Conservation (phyloP, 2,113 vertebrate species). For the Anoplopoma fimbria region DNA sequence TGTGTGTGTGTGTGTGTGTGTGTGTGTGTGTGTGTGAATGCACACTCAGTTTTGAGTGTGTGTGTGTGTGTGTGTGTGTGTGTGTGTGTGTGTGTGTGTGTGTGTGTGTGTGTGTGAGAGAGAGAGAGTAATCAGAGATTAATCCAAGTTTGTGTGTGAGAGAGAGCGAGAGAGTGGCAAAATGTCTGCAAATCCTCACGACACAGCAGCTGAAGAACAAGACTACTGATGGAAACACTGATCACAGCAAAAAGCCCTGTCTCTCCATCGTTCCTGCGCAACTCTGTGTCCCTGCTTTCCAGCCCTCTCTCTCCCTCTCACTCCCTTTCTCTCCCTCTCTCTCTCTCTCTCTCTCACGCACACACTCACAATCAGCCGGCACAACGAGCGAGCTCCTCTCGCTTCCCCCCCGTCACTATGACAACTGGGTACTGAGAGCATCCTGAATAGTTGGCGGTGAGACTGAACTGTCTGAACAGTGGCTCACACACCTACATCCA, state of each 20-base stretch:
- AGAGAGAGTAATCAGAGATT: constrained; percentile 17
- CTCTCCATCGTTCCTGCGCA: constrained; percentile 72
- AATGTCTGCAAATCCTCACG: constrained; percentile 54
- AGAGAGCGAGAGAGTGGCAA: constrained; percentile 32
- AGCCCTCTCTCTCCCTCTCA: constrained; percentile 44
- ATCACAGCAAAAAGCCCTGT: constrained; percentile 71
- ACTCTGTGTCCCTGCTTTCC: constrained; percentile 69
- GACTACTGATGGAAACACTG: constrained; percentile 74
- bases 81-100: constrained; percentile 12
- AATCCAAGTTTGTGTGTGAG: constrained; percentile 43
- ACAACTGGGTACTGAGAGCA: constrained; percentile 80
- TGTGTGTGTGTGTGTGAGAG: constrained; percentile 10
- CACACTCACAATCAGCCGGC: constrained; percentile 73
- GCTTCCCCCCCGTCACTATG: constrained; percentile 83
- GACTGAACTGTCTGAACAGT: constrained; percentile 66
- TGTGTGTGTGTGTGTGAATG: constrained; percentile 1
- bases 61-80: constrained; percentile 3
- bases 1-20: constrained; percentile 7
- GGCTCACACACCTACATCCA: constrained; percentile 50
- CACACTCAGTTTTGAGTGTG: neutral
- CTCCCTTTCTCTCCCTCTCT: constrained; percentile 41
- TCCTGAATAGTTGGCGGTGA: constrained; percentile 64
- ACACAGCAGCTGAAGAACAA: constrained; percentile 52
- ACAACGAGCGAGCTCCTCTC: constrained; percentile 67
- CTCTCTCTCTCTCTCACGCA: constrained; percentile 35